Base-by-base conservation (phyloP, 2,113 vertebrate genomes). In the Symphodus melops region DNA sequence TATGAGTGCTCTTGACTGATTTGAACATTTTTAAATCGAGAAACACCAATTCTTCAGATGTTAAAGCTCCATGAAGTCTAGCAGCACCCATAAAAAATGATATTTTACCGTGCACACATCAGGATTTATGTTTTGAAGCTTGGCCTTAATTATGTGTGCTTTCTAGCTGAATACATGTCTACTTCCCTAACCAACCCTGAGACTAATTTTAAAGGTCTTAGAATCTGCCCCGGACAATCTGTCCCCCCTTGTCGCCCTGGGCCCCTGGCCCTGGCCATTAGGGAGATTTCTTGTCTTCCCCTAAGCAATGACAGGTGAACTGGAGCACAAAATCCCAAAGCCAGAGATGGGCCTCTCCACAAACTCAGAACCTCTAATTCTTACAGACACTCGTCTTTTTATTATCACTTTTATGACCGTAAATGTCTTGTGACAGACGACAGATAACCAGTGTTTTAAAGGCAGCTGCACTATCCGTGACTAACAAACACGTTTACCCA, bases 251-350 rank as follows among this genome's bases (percentile, higher is more conserved):
- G 19, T 82, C 48, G 69, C 83, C 86, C 59, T 79, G 63, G 82
- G 79, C 85, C 82, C 77, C 77, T 75, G 72, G 76, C 75, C 75
- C 51, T 69, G 81, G 74, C 88, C 89, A 89, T 92, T 92, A 91
- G 73, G 77, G 72, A 92, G 85, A 92, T 91, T 88, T 86, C 75
- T 71, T 63, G 64, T 75, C 82, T 83, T 77, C 72, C 48, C 49
- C 68, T 39, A 77, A 88, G 85, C 90, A 89, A 85, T 92, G 88
- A 91, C 86, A 90, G 86, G 83, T 90, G 92, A 92, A 92, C 91
- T 89, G 86, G 84, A 92, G 91, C 86, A 91, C 77, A 90, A 90
- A 92, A 90, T 89, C 82, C 88, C 56, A 70, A 63, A 70, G 82
- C 65, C 75, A 62, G 39, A 79, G 17, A 63, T 25, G 60, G 65